A percentile compares a stretch with the other conserved stretches of the same genome.
Conservation (phyloP, 2,888 invertebrate genomes). For the Nephrocerus scutellatus region DNA sequence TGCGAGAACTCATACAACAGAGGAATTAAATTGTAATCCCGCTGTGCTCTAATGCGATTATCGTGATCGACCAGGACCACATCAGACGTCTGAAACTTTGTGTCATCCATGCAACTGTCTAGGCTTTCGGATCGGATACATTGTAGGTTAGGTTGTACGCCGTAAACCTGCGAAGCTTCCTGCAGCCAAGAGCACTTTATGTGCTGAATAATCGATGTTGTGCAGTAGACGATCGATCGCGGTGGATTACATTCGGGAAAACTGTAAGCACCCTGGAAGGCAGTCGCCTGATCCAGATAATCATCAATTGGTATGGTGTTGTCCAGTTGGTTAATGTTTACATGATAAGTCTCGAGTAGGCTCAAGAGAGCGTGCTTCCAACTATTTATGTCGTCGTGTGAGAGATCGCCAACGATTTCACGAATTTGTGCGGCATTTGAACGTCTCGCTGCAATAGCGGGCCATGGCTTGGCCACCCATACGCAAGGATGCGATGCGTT, state of each 20-base stretch:
- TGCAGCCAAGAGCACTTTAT: constrained; percentile 74
- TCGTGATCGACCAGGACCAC: constrained; percentile 66
- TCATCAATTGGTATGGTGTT: constrained; percentile 59
- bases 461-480: constrained; percentile 76
- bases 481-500: constrained; percentile 58
- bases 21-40: constrained; percentile 49
- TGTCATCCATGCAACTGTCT: constrained; percentile 62
- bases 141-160: constrained; percentile 70
- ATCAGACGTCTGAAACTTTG: constrained; percentile 60
- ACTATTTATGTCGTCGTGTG: constrained; percentile 41
- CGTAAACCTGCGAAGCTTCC: constrained; percentile 66
- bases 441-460: constrained; percentile 60
- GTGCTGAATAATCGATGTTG: constrained; percentile 61
- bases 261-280: constrained; percentile 60
- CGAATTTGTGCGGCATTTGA: constrained; percentile 50
- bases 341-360: constrained; percentile 55
- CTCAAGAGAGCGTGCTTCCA: constrained; percentile 57
- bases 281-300: constrained; percentile 57
- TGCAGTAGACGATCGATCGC: constrained; percentile 59
- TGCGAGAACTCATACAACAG: constrained; percentile 39
- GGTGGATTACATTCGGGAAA: constrained; percentile 64
- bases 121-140: constrained; percentile 59
- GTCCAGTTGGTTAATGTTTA: constrained; percentile 51
- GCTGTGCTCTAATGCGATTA: constrained; percentile 60
- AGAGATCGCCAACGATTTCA: constrained; percentile 48